Evolutionary conservation across 1,140 invertebrate genomes (phyloP), one percentile per base, ranked within the genome.

Genomic region (Drosophila gunungcola): DNA sequence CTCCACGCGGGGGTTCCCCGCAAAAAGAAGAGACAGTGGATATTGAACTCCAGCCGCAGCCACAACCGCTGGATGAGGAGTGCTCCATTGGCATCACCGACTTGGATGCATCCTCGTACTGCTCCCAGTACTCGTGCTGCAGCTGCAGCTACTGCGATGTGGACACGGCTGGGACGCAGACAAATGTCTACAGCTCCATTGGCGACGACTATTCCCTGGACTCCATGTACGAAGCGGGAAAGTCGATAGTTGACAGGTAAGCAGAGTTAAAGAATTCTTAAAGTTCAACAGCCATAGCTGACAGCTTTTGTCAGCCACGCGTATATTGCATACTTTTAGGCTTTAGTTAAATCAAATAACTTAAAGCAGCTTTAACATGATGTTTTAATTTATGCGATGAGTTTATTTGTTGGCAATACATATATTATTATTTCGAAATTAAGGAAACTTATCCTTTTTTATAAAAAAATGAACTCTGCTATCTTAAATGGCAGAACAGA

Each of bases 51-150:
- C 51, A 68, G 21, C 38, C 51, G 7, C 51, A 68, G 21, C 38
- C 51, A 12, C 53, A 61, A 7, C 56, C 46, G 0, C 34, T 55
- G 3, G 86, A 83, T 13, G 93, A 92, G 7, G 93, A 92, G 10
- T 61, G 81, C 72, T 57, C 80, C 77, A 77, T 93, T 91, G 91
- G 88, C 43, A 85, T 91, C 12, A 91, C 86, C 11, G 90, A 91
- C 55, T 29, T 91, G 21, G 90, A 84, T 9, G 90, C 82, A 60
- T 93, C 93, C 1, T 93, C 93, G n/a, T 82, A 75, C 32, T 93
- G 93, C 10, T 94, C 94, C n/a, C 94, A 94, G 67, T 94, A 94
- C 78, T 94, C 94, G 1, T 86, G 91, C 13, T 94, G 94, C 88
- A 94, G 93, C 62, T 94, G 94, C 79, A 94, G 93, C 58, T 94